Base-by-base conservation (phyloP, 2,888 invertebrate genomes). In the Chelonus formosanus region DNA sequence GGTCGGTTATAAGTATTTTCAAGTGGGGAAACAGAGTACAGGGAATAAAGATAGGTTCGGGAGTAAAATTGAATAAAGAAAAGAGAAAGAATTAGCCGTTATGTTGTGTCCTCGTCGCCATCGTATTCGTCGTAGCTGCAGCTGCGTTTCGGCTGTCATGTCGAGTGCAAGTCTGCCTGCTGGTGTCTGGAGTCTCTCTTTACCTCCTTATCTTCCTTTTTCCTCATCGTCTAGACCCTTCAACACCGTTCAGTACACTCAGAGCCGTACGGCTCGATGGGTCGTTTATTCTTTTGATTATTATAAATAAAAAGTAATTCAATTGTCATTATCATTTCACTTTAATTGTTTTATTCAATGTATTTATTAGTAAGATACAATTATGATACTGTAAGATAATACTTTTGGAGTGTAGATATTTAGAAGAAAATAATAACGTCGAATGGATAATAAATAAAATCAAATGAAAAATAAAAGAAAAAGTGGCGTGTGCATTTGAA, bases 191-290 rank as follows among this genome's bases (percentile, higher is more conserved):
- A 71, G 73, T 68, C 72, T 6, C 44, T 53, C 70, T 58, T 72
- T 74, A 73, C 74, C 72, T 75, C 43, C 44, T 56, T 44, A 44
- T 57, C 32, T 50, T 35, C 10, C 47, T 58, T 45, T 47, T 58
- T 35, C 43, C 60, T 64, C 67, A 59, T 67, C 69, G 67, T 54
- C 53, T 20, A 20, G 20, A 20, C 20, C 20, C 20, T 20, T 20
- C 40, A 4, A 40, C 5, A 45, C 54, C 60, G 54, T 73, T 68
- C 76, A 76, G 76, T 77, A 72, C 74, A 74, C 74, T 71, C 71
- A 73, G 74, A 77, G 77, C 74, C 78, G 76, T 73, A 77, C 74
- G 75, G 74, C 73, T 70, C 71, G 78, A 76, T 75, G 77, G 79
- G 69, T 75, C 78, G 73, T 57, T 63, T 45, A 58, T 36, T 44